phyloP scores from a whole-genome alignment of 92 coral and sea anemone species.

The Anthopleura xanthogrammica region DNA sequence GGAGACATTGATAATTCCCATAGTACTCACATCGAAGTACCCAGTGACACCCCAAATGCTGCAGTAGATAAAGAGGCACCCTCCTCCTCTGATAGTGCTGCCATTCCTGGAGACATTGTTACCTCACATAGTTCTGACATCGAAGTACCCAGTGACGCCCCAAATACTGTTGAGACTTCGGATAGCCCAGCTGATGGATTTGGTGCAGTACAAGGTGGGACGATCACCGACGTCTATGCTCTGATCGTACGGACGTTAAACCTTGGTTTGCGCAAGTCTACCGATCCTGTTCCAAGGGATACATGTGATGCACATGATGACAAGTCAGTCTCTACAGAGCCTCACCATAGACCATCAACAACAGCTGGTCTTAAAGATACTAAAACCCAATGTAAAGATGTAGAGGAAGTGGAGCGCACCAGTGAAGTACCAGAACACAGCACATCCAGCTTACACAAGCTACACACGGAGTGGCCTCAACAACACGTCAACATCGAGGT shows the following conservation, averaged over 20 bases:
- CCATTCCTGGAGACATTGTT: background rate
- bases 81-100: background rate
- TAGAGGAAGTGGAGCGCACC: background rate
- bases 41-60: background rate
- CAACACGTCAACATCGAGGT: conserved; percentile 5
- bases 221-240: background rate
- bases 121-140: background rate
- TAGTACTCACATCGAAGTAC: background rate
- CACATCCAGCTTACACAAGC: background rate
- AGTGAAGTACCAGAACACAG: background rate
- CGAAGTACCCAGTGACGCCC: background rate
- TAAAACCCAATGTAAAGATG: background rate
- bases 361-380: background rate
- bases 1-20: background rate
- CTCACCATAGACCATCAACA: background rate
- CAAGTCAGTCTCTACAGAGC: background rate
- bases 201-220: background rate
- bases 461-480: background rate
- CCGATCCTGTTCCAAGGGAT: background rate
- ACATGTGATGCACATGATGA: background rate
- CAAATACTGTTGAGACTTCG: background rate
- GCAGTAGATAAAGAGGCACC: too few relatives aligned
- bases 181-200: background rate
- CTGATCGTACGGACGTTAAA: background rate
- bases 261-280: background rate